Evolutionary conservation across 2,797 vertebrate genomes (phyloP), one percentile per base, ranked within the genome.

Genomic region (Xenopus petersii): DNA sequence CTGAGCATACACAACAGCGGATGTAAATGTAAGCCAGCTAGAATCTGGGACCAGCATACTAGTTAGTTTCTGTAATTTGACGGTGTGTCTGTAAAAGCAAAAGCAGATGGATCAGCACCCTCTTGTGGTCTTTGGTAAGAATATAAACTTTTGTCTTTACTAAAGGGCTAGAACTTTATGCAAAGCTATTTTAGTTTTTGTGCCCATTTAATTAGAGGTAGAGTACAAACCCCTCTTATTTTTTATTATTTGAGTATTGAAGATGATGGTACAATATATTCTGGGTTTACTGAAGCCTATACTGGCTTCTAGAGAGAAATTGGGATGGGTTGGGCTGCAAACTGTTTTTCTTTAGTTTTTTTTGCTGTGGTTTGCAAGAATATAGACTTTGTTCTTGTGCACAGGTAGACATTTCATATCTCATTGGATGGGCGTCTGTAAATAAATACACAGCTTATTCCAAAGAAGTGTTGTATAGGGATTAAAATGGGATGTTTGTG

Each of bases 91-190:
- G 13, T 16, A 17, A 66, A 48, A 2, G 24, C 15, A 30, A 17
- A 21, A 59, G 16, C 48, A 55, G 17, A 36, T 10, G 66, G 47
- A 69, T 46, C 73, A 46, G 33, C 59, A 54, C 30, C 66, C 33
- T 56, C 49, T 69, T 30, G 73, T 62, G 65, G 58, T 36, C 10
- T 62, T 62, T 75, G 73, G 73, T 75, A 75, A 75, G 73, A 64
- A 7, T 58, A 21, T 71, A 30, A 49, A 3, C 21, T 54, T 51
- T 42, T 42, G 36, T 4, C 36, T 54, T 54, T 67, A 15, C 6
- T 42, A 64, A 59, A 26, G 2, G 58, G 64, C 33, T 36, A 36
- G 6, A 36, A 36, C 33, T 36, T 36, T 36, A 6, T 36, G 6
- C 33, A 36, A 42, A 42, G 36, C 36, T 42, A 3, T 42, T 30